These are phyloP conservation scores for Megaustenia siamemsis DNA, from an alignment of 2,888 invertebrate species.

Conservation along the genomic window DNA sequence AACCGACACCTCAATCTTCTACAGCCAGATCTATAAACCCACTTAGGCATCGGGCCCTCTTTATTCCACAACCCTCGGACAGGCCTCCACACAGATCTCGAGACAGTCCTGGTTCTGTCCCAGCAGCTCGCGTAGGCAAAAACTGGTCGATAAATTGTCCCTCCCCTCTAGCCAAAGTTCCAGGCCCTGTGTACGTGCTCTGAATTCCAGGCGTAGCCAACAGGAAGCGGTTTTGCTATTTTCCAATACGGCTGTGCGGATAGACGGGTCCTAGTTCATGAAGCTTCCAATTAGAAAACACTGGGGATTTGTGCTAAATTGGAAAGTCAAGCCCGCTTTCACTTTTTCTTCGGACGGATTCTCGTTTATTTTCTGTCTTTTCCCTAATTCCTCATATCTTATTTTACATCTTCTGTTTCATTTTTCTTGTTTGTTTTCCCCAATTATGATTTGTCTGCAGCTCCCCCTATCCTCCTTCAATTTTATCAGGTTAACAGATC, in stretches of 20 bases:
- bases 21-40: not conserved
- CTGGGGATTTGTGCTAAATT: slow-evolving; percentile 44
- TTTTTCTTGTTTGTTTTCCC: not conserved
- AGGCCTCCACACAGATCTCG: not conserved
- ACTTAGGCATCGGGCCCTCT: slow-evolving; percentile 15
- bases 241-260: slow-evolving; percentile 4
- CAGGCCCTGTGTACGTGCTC: slow-evolving; percentile 28
- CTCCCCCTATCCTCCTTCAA: not conserved
- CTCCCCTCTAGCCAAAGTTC: not conserved
- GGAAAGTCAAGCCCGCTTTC: slow-evolving; percentile 45
- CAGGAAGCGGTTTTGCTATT: slow-evolving; percentile 32
- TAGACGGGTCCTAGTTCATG: slow-evolving; percentile 14
- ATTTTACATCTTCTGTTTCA: not conserved
- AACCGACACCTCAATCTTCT: no score
- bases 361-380: not conserved
- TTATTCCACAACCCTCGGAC: not conserved
- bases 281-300: slow-evolving; percentile 49
- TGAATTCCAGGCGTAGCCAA: slow-evolving; percentile 39
- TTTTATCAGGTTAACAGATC: no score
- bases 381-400: not conserved
- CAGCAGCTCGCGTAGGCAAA: slow-evolving; percentile 22
- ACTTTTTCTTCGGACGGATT: not conserved
- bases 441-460: not conserved
- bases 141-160: slow-evolving; percentile 39
- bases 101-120: not conserved